phyloP scores from a whole-genome alignment of 2,888 invertebrate genomes.

The Pyrgus malvae region DNA sequence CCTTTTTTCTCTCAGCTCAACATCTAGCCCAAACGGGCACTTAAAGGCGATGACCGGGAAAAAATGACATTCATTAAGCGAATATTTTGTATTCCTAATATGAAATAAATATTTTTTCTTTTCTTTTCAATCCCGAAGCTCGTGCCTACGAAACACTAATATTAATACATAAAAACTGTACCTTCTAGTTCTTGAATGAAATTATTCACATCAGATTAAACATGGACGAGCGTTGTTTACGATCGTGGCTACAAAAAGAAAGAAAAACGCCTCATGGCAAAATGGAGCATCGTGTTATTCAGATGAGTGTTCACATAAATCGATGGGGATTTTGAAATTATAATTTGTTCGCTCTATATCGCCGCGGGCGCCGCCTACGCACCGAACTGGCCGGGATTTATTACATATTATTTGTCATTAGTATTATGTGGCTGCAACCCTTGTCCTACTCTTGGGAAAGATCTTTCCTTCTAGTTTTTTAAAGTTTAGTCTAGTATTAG shows the following conservation, averaged over 20 bases:
- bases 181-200: background rate
- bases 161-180: too few relatives aligned
- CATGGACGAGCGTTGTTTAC: background rate
- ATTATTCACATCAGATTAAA: conserved; percentile 1
- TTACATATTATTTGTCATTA: conserved; percentile 27
- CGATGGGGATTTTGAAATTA: conserved; percentile 79
- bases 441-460: too few relatives aligned
- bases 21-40: too few relatives aligned
- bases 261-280: conserved; percentile 40
- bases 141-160: too few relatives aligned
- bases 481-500: too few relatives aligned
- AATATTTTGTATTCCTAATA: too few relatives aligned
- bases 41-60: too few relatives aligned
- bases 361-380: conserved; percentile 72
- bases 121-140: too few relatives aligned
- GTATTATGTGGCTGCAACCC: conserved; percentile 8
- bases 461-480: too few relatives aligned
- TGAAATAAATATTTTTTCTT: too few relatives aligned
- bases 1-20: too few relatives aligned
- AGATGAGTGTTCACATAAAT: conserved; percentile 77
- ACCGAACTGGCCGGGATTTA: conserved; percentile 16
- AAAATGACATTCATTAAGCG: too few relatives aligned
- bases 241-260: conserved; percentile 3
- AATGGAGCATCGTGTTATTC: conserved; percentile 71
- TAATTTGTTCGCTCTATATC: conserved; percentile 75